Evolutionary conservation across 2,888 invertebrate species (phyloP).

Genomic region (Glyphotaelius pellucidus): DNA sequence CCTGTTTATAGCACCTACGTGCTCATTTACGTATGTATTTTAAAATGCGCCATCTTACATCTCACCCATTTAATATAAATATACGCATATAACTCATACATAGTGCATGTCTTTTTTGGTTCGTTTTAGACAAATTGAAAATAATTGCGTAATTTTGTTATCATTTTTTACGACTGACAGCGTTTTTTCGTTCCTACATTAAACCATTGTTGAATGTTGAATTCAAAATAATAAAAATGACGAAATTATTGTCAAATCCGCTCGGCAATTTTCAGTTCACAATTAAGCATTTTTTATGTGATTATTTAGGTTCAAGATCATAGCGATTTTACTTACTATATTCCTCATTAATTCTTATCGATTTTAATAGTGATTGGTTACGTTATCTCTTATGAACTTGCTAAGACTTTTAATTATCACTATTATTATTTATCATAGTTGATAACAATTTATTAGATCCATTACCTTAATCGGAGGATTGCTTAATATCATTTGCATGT

Average conservation of each 20-base stretch:
- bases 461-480: too few species aligned
- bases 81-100: neutral
- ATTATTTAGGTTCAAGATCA: neutral
- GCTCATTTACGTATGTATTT: neutral
- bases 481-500: too few species aligned
- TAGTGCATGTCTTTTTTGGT: neutral
- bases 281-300: neutral
- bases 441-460: too few species aligned
- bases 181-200: neutral
- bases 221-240: neutral
- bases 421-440: neutral
- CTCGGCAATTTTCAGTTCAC: neutral
- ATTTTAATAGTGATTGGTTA: neutral
- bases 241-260: neutral
- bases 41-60: neutral
- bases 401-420: neutral
- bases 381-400: neutral
- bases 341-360: too few species aligned
- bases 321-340: too few species aligned
- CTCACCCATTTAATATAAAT: neutral
- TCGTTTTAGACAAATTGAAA: neutral
- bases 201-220: conserved; percentile 15
- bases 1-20: neutral
- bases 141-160: neutral
- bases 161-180: neutral